Evolutionary conservation across 2,888 invertebrate species (phyloP).

Genomic region (Rotaria sp.): DNA sequence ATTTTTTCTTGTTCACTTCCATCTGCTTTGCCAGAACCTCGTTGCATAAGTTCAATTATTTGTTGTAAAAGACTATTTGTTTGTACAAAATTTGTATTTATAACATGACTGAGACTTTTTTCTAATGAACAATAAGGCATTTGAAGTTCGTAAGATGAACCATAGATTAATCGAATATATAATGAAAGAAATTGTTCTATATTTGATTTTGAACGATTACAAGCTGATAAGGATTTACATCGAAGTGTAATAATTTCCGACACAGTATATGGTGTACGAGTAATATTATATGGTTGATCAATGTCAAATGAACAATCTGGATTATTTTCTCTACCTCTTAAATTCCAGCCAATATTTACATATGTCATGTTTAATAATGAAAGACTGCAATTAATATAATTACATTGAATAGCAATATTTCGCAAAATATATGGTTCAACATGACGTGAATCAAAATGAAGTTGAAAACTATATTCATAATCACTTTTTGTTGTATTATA

Average conservation of each 20-base stretch:
- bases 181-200: neutral
- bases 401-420: constrained; percentile 22
- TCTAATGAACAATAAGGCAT: constrained; percentile 6
- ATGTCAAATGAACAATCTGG: constrained; percentile 14
- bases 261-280: neutral
- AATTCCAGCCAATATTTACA: neutral
- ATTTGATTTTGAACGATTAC: neutral
- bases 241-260: neutral
- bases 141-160: neutral
- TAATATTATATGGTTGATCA: neutral
- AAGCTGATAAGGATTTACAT: neutral
- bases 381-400: neutral
- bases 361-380: neutral
- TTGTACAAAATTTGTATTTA: neutral
- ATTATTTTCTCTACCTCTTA: neutral
- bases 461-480: neutral
- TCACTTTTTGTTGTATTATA: neutral
- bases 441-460: constrained; percentile 26
- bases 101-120: neutral
- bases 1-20: neutral
- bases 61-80: neutral
- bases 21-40: neutral
- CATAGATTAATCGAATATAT: neutral
- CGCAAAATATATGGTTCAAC: neutral
- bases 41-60: neutral